Evolutionary conservation across 2,113 vertebrate genomes (phyloP).

Genomic region (Salvelinus alpinus): DNA sequence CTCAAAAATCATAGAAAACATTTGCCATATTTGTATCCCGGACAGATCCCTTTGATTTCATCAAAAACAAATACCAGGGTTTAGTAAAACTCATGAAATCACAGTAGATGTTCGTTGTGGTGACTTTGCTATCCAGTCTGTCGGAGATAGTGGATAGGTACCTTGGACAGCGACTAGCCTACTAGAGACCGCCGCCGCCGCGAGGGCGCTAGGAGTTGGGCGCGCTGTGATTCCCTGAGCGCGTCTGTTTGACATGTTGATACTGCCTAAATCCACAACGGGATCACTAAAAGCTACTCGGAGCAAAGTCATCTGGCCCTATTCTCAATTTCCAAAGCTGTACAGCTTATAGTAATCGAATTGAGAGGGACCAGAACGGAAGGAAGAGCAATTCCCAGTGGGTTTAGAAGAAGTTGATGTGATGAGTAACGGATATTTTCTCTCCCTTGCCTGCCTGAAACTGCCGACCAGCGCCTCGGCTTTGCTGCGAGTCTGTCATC

Average conservation of each 20-base stretch:
- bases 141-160: neutral
- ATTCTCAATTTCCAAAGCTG: neutral
- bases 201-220: conserved; percentile 15
- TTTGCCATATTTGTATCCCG: too few relatives aligned
- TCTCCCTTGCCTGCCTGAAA: too few relatives aligned
- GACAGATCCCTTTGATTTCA: too few relatives aligned
- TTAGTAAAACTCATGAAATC: too few relatives aligned
- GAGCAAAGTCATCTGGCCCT: neutral
- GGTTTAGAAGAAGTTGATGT: too few relatives aligned
- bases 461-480: too few relatives aligned
- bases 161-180: conserved; percentile 30
- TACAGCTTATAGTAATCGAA: neutral
- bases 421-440: too few relatives aligned
- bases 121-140: too few relatives aligned
- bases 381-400: neutral
- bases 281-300: neutral
- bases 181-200: neutral
- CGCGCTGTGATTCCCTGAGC: neutral
- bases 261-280: neutral
- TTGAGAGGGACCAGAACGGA: neutral
- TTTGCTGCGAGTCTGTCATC: too few relatives aligned
- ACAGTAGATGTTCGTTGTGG: too few relatives aligned
- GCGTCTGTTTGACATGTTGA: conserved; percentile 12
- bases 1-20: too few relatives aligned
- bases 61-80: too few relatives aligned